Evolutionary conservation across 2,888 invertebrate genomes (phyloP), one percentile per base, ranked within the genome.

Genomic region (Pogonocherus hispidulus): DNA sequence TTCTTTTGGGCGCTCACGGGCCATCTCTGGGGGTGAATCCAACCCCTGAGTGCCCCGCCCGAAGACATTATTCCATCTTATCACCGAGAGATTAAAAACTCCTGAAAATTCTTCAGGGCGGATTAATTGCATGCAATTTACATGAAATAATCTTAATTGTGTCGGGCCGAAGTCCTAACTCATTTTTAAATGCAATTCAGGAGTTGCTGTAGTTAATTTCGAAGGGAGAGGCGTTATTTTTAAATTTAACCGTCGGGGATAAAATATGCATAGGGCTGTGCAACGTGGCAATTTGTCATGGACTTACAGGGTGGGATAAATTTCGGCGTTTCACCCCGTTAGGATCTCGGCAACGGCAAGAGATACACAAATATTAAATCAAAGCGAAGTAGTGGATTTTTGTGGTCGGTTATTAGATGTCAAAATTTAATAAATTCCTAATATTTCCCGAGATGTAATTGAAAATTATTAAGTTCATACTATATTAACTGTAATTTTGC

Each of bases 51-150:
- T 2, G 9, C 32, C 32, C 32, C 32, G 32, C 32, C 32, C 32
- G 8, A 32, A 1, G 32, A 32, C 32, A 32, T 32, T 32, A 32
- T 32, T 32, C 32, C 64, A 51, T 66, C 71, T 75, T 73, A 75
- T 75, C 75, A 51, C 68, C 54, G 49, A 68, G 41, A 75, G 74
- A 78, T 78, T 77, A 79, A 78, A 74, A 77, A 74, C 64, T 63
- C 62, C 54, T 66, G 69, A 73, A 74, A 74, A 71, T 72, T 71
- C 60, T 44, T 70, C 67, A 67, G 44, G 47, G 67, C 72, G 72
- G 77, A 81, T 80, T 80, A 80, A 81, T 80, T 79, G 77, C 74
- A 73, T 70, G 76, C 75, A 78, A 80, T 81, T 81, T 80, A 77
- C 80, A 79, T 80, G 67, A 75, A 76, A 77, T 78, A 75, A 76